Percentiles rank a stretch among this genome's conserved stretches.
These are phyloP conservation scores for Ophioninae sp. DNA, from an alignment of 2,888 invertebrate species.

Conservation along the genomic window DNA sequence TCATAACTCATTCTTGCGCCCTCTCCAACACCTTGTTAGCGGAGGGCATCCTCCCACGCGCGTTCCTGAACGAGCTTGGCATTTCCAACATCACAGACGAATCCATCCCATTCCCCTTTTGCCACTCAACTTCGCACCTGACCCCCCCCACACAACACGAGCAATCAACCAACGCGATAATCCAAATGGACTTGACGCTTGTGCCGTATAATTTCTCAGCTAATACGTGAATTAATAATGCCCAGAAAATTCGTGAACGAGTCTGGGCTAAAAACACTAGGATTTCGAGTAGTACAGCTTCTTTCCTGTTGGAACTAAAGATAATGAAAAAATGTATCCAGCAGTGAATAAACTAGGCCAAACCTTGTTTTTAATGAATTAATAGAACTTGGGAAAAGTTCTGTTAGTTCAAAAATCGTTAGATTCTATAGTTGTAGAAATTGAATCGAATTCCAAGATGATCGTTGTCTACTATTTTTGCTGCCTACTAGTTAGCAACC, in stretches of 20 bases:
- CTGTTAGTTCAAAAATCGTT: too few species aligned
- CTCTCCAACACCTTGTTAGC: slow-evolving; percentile 77
- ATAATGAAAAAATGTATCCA: too few species aligned
- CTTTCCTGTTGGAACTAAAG: too few species aligned
- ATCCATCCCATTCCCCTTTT: slow-evolving; percentile 34
- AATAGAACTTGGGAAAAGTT: too few species aligned
- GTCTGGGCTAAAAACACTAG: too few species aligned
- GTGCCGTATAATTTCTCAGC: not conserved
- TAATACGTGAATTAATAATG: too few species aligned
- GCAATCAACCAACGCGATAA: not conserved
- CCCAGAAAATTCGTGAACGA: too few species aligned
- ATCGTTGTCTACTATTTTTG: not conserved
- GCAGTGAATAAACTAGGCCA: too few species aligned
- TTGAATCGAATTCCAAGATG: too few species aligned
- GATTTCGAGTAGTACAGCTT: too few species aligned
- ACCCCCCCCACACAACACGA: slow-evolving; percentile 2
- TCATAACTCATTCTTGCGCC: slow-evolving; percentile 64
- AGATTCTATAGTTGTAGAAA: too few species aligned
- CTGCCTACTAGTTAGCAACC: not conserved
- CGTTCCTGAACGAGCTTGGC: slow-evolving; percentile 60
- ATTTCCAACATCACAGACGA: slow-evolving; percentile 52
- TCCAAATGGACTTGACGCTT: not conserved
- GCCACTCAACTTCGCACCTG: slow-evolving; percentile 36
- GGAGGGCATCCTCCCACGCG: slow-evolving; percentile 59
- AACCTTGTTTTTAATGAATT: too few species aligned